Evolutionary conservation across 2,888 invertebrate species (phyloP).

Genomic region (Anaspis maculata): DNA sequence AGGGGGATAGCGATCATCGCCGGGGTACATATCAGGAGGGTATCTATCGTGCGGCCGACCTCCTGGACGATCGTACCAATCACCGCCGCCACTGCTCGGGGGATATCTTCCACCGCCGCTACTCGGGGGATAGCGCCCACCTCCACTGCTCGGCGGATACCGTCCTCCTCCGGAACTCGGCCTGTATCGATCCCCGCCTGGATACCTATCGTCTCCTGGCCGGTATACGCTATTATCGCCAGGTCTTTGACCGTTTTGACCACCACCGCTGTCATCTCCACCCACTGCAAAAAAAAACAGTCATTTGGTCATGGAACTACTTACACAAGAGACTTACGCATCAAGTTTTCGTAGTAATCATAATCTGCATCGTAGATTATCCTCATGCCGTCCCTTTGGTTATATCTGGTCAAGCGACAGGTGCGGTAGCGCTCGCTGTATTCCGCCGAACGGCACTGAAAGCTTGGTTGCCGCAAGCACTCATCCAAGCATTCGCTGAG

Average conservation of each 20-base stretch:
- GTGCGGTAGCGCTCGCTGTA: conserved; percentile 80
- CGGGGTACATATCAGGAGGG: conserved; percentile 22
- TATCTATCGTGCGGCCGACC: conserved; percentile 19
- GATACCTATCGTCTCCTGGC: conserved; percentile 15
- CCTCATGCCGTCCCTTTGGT: conserved; percentile 79
- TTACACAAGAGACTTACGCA: conserved; percentile 88
- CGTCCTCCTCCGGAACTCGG: conserved; percentile 17
- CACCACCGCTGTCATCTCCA: conserved; percentile 21
- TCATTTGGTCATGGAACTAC: too few relatives aligned
- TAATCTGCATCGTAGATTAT: conserved; percentile 86
- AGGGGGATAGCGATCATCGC: conserved; percentile 39
- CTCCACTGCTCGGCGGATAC: conserved; percentile 17
- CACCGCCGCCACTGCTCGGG: conserved; percentile 32
- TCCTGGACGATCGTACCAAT: conserved; percentile 20
- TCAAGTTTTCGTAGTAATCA: conserved; percentile 87
- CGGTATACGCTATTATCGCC: conserved; percentile 22
- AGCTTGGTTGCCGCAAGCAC: conserved; percentile 80
- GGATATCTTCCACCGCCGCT: conserved; percentile 32
- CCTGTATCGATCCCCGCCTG: conserved; percentile 18
- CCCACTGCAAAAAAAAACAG: too few relatives aligned
- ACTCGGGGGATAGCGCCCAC: conserved; percentile 20
- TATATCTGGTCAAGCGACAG: conserved; percentile 76
- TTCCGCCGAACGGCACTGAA: conserved; percentile 82
- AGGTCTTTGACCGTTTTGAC: conserved; percentile 30
- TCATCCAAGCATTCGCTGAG: conserved; percentile 86